A percentile compares a stretch with the other conserved stretches of the same genome.
These are phyloP conservation scores for Chironomus striatipennis DNA, from an alignment of 1,140 invertebrate genomes.

Conservation along the genomic window DNA sequence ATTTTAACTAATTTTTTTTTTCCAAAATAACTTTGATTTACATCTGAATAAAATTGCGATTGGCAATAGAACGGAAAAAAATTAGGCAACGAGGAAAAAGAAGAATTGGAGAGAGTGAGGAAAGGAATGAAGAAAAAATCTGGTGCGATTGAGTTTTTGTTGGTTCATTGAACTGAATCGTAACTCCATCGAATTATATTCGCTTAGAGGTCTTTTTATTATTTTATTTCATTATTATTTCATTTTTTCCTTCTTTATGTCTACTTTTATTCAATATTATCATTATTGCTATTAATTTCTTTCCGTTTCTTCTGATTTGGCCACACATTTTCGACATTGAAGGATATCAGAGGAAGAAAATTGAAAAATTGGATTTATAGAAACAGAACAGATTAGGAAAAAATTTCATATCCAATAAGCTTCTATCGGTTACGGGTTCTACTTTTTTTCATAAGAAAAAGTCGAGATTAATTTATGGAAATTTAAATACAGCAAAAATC, in stretches of 20 bases:
- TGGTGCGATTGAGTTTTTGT: not conserved
- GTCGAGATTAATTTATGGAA: not conserved
- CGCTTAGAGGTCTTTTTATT: not conserved
- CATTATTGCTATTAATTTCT: not conserved
- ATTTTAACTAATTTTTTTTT: too few relatives aligned
- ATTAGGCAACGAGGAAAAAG: not conserved
- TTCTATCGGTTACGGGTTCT: not conserved
- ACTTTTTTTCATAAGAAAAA: not conserved
- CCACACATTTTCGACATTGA: not conserved
- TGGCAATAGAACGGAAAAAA: not conserved
- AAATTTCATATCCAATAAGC: not conserved
- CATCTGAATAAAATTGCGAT: not conserved
- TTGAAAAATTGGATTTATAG: too few relatives aligned
- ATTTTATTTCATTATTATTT: too few relatives aligned
- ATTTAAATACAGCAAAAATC: not conserved
- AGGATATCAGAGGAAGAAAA: not conserved
- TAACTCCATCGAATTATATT: not conserved
- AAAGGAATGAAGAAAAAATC: not conserved
- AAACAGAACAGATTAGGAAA: too few relatives aligned
- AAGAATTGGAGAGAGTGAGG: too few relatives aligned
- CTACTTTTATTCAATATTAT: too few relatives aligned
- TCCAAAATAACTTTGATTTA: not conserved
- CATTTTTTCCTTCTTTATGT: too few relatives aligned
- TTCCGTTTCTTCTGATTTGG: not conserved
- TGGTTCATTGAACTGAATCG: constrained; percentile 12